phyloP scores from a whole-genome alignment of 2,888 invertebrate genomes.

The Dasypolia templi region DNA sequence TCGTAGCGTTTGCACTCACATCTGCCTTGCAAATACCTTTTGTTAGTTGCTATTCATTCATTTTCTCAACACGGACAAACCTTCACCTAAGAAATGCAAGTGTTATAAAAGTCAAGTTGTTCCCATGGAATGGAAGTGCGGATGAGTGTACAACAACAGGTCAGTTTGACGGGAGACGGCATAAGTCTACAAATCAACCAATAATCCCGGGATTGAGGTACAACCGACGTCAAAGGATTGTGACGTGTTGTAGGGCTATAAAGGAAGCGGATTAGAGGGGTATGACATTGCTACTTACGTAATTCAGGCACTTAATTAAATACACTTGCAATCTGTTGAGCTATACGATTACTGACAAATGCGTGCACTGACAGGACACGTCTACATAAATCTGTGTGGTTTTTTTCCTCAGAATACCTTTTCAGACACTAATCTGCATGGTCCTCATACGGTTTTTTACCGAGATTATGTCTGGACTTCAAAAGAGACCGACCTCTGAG shows the following conservation, averaged over 20 bases:
- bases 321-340: background rate
- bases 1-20: too few relatives aligned
- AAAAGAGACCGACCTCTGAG: background rate
- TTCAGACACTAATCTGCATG: background rate
- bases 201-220: slow-evolving; percentile 50
- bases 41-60: background rate
- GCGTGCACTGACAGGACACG: too few relatives aligned
- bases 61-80: background rate
- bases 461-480: background rate
- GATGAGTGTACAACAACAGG: slow-evolving; percentile 22
- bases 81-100: background rate
- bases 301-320: background rate
- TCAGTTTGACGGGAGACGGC: slow-evolving; percentile 40
- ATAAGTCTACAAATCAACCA: slow-evolving; percentile 61
- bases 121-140: background rate
- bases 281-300: too few relatives aligned
- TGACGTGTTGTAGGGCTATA: slow-evolving; percentile 34
- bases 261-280: slow-evolving; percentile 1
- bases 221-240: slow-evolving; percentile 49
- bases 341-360: background rate
- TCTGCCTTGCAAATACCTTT: background rate
- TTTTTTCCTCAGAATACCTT: background rate
- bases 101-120: background rate
- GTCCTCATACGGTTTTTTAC: background rate
- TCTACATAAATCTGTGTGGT: too few relatives aligned